These are phyloP conservation scores for Rhombomys opimus DNA, from an alignment of 2,113 vertebrate species.

Conservation along the genomic window DNA sequence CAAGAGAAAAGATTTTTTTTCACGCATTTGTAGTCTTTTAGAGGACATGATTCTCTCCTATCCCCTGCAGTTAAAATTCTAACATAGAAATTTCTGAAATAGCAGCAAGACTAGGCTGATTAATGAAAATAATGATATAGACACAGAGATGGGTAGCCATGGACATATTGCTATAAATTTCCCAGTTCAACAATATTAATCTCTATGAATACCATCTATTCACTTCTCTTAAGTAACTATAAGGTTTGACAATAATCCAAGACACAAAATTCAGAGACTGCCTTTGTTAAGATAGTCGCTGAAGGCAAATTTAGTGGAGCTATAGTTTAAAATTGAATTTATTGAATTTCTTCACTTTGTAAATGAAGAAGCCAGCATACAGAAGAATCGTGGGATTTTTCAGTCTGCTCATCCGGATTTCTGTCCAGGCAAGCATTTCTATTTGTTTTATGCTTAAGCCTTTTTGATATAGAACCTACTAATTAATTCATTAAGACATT, in stretches of 20 bases:
- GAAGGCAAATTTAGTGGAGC: not conserved
- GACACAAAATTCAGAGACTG: not conserved
- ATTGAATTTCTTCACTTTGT: not conserved
- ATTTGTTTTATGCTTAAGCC: slow-evolving; percentile 32
- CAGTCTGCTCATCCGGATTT: not conserved
- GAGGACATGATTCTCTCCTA: not conserved
- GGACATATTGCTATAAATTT: not conserved
- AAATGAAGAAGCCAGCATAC: not conserved
- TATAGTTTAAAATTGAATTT: not conserved
- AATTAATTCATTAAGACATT: slow-evolving; percentile 47
- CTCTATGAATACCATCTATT: not conserved
- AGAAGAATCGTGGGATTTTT: not conserved
- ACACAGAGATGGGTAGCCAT: not conserved
- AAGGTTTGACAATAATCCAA: not conserved
- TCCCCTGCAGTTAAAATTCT: not conserved
- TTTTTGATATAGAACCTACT: slow-evolving; percentile 32
- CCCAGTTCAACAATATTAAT: not conserved
- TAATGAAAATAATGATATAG: not conserved
- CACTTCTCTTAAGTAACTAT: not conserved
- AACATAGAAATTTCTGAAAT: not conserved
- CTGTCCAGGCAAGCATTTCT: slow-evolving; percentile 57
- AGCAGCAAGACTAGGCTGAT: not conserved
- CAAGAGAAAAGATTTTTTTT: not conserved
- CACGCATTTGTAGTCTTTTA: not conserved
- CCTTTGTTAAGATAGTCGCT: not conserved